Conservation (phyloP, 64 coral and sea anemone genomes). For the Pocillopora verrucosa region DNA sequence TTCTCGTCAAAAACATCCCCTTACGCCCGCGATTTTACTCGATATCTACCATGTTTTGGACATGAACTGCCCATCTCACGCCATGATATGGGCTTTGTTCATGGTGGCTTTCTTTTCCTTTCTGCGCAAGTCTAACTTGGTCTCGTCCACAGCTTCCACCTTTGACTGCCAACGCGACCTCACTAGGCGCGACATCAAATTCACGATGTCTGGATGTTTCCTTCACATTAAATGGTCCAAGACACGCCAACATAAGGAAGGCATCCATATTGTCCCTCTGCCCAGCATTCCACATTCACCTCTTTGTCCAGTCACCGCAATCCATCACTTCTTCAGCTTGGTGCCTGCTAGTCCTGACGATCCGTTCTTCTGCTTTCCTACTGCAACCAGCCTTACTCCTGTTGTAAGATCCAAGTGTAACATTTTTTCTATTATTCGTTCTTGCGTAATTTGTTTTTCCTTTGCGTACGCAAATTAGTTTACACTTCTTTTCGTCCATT, state of each 20-base stretch:
- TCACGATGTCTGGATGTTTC: slow-evolving; percentile 17
- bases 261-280: not conserved
- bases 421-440: no score
- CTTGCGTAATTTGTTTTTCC: no score
- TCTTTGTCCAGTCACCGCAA: not conserved
- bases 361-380: not conserved
- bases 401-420: no score
- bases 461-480: no score
- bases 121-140: slow-evolving; percentile 37
- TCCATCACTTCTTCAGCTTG: not conserved
- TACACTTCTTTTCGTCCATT: no score
- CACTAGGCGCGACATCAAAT: slow-evolving; percentile 14
- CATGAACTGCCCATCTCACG: slow-evolving; percentile 4
- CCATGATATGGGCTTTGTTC: slow-evolving; percentile 16
- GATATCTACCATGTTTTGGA: slow-evolving; percentile 6
- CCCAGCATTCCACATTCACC: not conserved
- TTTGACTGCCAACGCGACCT: slow-evolving; percentile 29
- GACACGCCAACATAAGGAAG: slow-evolving; percentile 27
- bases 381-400: not conserved
- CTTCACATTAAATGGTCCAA: slow-evolving; percentile 48
- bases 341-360: not conserved
- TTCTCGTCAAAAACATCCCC: slow-evolving; percentile 14
- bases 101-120: slow-evolving; percentile 52
- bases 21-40: slow-evolving; percentile 8
- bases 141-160: not conserved